Evolutionary conservation across 2,113 vertebrate species (phyloP), one percentile per base, ranked within the genome.

Genomic region (Sula dactylatra): DNA sequence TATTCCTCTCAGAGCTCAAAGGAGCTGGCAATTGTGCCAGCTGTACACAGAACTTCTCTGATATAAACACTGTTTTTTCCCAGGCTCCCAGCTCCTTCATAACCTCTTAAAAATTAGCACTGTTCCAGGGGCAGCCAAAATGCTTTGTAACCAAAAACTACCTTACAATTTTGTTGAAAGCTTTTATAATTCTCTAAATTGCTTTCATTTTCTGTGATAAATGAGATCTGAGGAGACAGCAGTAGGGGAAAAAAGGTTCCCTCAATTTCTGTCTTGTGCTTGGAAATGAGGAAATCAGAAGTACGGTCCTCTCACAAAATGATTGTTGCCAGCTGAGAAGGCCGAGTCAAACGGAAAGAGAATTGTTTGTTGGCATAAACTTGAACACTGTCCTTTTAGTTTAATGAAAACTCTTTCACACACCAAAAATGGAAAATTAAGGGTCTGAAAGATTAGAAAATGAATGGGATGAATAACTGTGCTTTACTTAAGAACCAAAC

Each of bases 101-200:
- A 85, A 66, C 44, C 64, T 92, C 76, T 96, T 91, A 87, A 95
- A 95, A 96, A 71, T 44, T 64, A 88, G 72, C 54, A 56, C 55
- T 45, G 59, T 74, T 83, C 69, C 72, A 94, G 79, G n/a, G 90
- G 91, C 32, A 74, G 73, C 17, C 44, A 74, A 93, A 92, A 94
- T 14, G 50, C 49, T 94, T 95, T 81, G 76, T 61, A 95, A 52
- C n/a, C 47, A 86, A 94, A 85, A 86, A 44, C 31, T 77, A 56
- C 67, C 29, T 84, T 80, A 76, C 26, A 89, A 71, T 93, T 91
- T 65, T 73, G 34, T 70, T 93, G 64, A 95, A 96, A 82, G 69
- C 49, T 84, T 96, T 93, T 82, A 73, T 50, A 90, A 85, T 40
- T 64, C 47, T 78, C 47, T 55, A 80, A 88, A 82, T 25, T 38